Conservation (phyloP, 1,140 invertebrate genomes). For the Asobara japonica region DNA sequence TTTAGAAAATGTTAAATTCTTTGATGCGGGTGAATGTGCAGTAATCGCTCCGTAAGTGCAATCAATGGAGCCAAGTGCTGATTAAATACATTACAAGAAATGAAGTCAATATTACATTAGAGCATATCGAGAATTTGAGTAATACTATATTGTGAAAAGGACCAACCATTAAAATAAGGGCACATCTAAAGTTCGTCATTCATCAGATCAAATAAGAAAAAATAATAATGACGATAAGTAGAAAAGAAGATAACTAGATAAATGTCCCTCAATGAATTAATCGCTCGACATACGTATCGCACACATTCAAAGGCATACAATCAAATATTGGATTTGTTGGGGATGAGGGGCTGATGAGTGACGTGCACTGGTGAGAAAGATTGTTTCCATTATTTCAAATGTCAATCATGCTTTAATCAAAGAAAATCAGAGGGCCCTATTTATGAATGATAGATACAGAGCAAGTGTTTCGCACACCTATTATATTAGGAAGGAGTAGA, state of each 20-base stretch:
- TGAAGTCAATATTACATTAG: constrained; percentile 32
- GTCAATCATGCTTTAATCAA: constrained; percentile 17
- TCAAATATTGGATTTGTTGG: background rate
- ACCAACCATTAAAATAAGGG: constrained; percentile 23
- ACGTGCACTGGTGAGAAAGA: background rate
- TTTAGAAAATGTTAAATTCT: constrained; percentile 16
- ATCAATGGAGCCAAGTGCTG: background rate
- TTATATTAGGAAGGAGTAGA: background rate
- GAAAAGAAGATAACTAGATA: background rate
- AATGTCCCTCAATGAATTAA: background rate
- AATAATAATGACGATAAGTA: background rate
- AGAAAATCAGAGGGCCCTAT: background rate
- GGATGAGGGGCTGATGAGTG: background rate
- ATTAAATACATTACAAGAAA: constrained; percentile 16
- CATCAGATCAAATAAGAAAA: background rate
- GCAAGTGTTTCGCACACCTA: background rate
- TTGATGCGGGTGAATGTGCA: constrained; percentile 23
- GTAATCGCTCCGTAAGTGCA: constrained; percentile 12
- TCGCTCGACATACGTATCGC: background rate
- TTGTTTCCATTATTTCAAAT: background rate
- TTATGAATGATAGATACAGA: background rate
- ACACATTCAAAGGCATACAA: background rate
- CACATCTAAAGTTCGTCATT: background rate
- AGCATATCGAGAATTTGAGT: constrained; percentile 29
- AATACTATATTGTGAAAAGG: constrained; percentile 24